Evolutionary conservation across 2,797 vertebrate genomes (phyloP).

Genomic region (Pteropus rufus): DNA sequence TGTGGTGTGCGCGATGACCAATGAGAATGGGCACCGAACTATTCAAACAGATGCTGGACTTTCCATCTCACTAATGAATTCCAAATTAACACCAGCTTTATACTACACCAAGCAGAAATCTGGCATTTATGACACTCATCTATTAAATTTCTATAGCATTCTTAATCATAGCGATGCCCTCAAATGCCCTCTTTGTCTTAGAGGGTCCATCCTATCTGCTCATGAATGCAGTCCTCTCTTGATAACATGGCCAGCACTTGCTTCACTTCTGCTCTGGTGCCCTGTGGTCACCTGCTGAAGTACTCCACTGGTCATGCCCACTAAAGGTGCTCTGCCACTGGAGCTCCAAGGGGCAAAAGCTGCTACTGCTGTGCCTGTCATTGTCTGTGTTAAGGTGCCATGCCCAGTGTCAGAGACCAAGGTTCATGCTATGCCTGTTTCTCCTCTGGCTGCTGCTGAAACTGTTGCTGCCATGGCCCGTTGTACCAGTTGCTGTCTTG

Average conservation of each 20-base stretch:
- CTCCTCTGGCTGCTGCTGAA: not conserved
- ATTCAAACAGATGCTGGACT: not conserved
- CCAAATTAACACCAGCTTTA: not conserved
- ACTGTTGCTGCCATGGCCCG: accelerated
- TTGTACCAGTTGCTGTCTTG: too few species aligned
- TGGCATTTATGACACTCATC: not conserved
- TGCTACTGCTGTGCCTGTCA: not conserved
- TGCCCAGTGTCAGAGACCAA: not conserved
- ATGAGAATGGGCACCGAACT: not conserved
- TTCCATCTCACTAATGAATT: not conserved
- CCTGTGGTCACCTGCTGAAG: not conserved
- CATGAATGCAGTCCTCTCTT: not conserved
- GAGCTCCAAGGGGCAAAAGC: not conserved
- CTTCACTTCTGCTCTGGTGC: not conserved
- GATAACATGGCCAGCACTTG: not conserved
- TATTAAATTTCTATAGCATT: not conserved
- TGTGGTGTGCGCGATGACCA: not conserved
- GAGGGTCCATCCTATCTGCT: not conserved
- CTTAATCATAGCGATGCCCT: not conserved
- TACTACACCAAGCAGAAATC: not conserved
- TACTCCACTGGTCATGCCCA: too few species aligned
- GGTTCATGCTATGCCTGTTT: not conserved
- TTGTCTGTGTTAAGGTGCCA: not conserved
- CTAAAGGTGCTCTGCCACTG: not conserved
- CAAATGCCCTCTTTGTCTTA: not conserved